Percentiles rank a stretch among this genome's conserved stretches.
Conservation (phyloP, 1,140 invertebrate species). For the Trissolcus basalis region DNA sequence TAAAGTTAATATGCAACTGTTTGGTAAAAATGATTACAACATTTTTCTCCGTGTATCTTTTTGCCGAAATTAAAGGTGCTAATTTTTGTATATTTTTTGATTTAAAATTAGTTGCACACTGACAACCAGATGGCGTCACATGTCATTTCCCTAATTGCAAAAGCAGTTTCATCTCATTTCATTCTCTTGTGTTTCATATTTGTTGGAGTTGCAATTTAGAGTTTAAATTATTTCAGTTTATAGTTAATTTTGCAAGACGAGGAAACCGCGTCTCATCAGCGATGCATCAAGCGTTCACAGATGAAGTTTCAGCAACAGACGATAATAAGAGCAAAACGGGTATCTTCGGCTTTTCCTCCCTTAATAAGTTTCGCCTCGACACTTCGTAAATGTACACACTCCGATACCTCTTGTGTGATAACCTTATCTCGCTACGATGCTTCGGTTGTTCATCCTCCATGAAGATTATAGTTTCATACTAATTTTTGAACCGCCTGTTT, state of each 20-base stretch:
- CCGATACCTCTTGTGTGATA: slow-evolving; percentile 26
- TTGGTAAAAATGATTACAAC: too few relatives aligned
- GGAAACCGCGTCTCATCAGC: slow-evolving; percentile 30
- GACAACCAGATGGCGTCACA: background rate
- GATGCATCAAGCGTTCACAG: slow-evolving; percentile 49
- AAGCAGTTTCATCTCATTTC: background rate
- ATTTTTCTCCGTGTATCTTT: too few relatives aligned
- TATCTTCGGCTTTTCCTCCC: slow-evolving; percentile 33
- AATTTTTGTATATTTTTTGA: too few relatives aligned
- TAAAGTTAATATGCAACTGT: too few relatives aligned
- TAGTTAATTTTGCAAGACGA: background rate
- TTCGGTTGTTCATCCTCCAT: slow-evolving; percentile 12
- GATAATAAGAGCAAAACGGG: slow-evolving; percentile 55
- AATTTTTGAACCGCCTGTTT: background rate
- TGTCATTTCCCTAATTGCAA: background rate
- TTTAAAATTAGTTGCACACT: background rate
- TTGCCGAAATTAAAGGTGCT: too few relatives aligned
- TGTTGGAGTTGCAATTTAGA: background rate
- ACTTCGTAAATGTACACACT: slow-evolving; percentile 45
- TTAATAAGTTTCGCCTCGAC: slow-evolving; percentile 38
- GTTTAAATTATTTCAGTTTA: background rate
- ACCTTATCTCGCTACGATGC: slow-evolving; percentile 35
- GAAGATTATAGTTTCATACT: too few relatives aligned
- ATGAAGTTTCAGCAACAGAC: slow-evolving; percentile 54
- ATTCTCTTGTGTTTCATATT: background rate